These are phyloP conservation scores for Phoeniculus purpureus DNA, from an alignment of 2,797 vertebrate species.

Conservation along the genomic window DNA sequence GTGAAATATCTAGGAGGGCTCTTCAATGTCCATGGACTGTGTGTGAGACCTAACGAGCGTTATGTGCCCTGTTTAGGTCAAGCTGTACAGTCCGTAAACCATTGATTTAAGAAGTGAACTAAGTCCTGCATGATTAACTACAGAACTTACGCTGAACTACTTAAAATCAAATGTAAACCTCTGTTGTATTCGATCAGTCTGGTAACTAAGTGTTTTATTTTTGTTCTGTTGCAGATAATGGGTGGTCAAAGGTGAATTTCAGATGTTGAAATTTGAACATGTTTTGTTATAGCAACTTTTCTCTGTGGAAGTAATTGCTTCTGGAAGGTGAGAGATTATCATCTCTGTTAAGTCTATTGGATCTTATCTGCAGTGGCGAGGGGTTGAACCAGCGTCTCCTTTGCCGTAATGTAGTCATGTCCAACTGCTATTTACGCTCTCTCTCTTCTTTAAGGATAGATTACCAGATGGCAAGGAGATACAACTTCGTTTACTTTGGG, in stretches of 20 bases:
- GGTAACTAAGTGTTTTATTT: background rate
- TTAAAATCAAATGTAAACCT: background rate
- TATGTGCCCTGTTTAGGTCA: background rate
- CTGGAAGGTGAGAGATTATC: slow-evolving; percentile 47
- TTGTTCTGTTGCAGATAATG: background rate
- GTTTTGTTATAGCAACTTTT: slow-evolving; percentile 44
- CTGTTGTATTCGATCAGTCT: background rate
- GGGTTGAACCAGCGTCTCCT: background rate
- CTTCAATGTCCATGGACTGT: background rate
- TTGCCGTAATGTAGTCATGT: background rate
- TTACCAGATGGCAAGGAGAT: background rate
- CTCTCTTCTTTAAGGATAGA: slow-evolving; percentile 1
- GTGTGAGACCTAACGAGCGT: background rate
- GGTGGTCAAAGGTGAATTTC: background rate
- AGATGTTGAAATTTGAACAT: slow-evolving; percentile 27
- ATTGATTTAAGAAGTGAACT: background rate
- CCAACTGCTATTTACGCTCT: background rate
- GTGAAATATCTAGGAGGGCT: background rate
- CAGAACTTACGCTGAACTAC: background rate
- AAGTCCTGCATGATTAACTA: background rate
- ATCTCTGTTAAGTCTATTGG: slow-evolving; percentile 20
- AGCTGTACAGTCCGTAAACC: background rate
- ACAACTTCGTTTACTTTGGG: background rate
- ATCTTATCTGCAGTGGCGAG: slow-evolving; percentile 20
- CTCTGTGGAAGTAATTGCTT: slow-evolving; percentile 24